Percentiles rank a stretch among this genome's conserved stretches.
Evolutionary conservation across 2,888 invertebrate genomes (phyloP).

Genomic region (Folsomia candida): DNA sequence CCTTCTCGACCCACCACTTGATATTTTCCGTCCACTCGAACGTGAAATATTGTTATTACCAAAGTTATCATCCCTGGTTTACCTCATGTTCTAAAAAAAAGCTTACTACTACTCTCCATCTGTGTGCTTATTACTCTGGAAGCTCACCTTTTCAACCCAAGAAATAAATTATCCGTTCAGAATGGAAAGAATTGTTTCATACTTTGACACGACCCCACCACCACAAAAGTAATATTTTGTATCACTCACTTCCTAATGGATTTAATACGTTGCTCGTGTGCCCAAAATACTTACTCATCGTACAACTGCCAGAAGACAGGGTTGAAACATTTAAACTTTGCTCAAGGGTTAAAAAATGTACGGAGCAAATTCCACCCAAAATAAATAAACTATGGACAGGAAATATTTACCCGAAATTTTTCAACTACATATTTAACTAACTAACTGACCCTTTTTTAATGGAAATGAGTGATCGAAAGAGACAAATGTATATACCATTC

Average conservation of each 20-base stretch:
- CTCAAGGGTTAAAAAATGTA: background rate
- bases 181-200: constrained; percentile 20
- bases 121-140: background rate
- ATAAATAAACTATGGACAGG: no score
- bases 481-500: no score
- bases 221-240: background rate
- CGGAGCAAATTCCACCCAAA: background rate
- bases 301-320: background rate
- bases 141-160: constrained; percentile 8
- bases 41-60: constrained; percentile 8
- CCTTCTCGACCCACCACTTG: constrained; percentile 22
- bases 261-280: constrained; percentile 1
- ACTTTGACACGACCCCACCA: constrained; percentile 12
- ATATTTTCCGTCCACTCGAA: background rate
- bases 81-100: constrained; percentile 1
- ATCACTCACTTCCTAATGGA: constrained; percentile 2
- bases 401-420: no score
- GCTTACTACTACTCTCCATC: background rate
- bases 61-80: background rate
- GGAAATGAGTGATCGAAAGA: no score
- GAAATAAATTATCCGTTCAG: constrained; percentile 15
- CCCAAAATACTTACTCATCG: background rate
- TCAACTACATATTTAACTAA: no score
- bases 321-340: background rate
- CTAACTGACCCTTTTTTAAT: no score